Percentiles rank a stretch among this genome's conserved stretches.
These are phyloP conservation scores for Phalacrocorax carbo DNA, from an alignment of 2,113 vertebrate species.

Conservation along the genomic window DNA sequence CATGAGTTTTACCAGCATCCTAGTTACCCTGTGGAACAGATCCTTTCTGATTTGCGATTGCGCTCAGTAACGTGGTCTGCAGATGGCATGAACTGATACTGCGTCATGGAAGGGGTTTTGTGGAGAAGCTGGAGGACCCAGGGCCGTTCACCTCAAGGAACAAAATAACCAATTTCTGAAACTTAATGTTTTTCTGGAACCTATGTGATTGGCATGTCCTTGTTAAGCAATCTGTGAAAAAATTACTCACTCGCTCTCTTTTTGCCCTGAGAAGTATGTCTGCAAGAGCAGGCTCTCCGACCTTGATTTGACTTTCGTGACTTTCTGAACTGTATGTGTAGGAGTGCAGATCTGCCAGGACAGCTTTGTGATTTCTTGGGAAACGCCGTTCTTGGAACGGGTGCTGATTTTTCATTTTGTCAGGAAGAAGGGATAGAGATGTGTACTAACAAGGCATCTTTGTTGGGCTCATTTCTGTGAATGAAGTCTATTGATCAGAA, in stretches of 20 bases:
- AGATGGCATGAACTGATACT: background rate
- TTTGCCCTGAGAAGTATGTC: background rate
- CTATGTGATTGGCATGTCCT: background rate
- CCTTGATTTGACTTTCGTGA: slow-evolving; percentile 30
- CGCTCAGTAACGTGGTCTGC: background rate
- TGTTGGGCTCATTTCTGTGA: background rate
- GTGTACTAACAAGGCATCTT: slow-evolving; percentile 10
- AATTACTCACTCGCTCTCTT: background rate
- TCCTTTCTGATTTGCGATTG: background rate
- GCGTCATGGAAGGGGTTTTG: background rate
- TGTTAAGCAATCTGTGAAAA: background rate
- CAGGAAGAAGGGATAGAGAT: background rate
- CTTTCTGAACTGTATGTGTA: slow-evolving; percentile 38
- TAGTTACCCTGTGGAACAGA: background rate
- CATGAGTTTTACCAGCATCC: background rate
- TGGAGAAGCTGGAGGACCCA: background rate
- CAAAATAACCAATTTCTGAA: background rate
- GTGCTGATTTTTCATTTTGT: slow-evolving; percentile 13
- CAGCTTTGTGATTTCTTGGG: slow-evolving; percentile 1
- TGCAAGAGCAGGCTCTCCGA: background rate
- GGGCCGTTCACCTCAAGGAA: background rate
- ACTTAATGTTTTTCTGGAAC: background rate
- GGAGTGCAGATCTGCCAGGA: slow-evolving; percentile 21
- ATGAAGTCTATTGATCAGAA: background rate
- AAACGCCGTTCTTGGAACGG: background rate